Evolutionary conservation across 2,888 invertebrate genomes (phyloP).

Genomic region (Sinotaia quadrata): DNA sequence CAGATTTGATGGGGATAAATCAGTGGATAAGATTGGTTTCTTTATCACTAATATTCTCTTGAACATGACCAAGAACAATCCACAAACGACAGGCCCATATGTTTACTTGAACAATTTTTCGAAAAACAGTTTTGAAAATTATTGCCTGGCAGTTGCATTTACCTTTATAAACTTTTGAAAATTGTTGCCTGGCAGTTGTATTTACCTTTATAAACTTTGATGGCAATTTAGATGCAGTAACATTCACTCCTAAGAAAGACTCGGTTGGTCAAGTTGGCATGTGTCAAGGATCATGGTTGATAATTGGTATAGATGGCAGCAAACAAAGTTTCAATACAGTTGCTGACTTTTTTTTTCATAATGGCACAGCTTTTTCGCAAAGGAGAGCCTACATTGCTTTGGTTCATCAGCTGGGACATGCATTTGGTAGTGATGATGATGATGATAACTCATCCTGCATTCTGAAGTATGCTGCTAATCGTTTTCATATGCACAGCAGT

Average conservation of each 20-base stretch:
- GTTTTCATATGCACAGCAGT: slow-evolving; percentile 3
- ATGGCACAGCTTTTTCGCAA: not conserved
- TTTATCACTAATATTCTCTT: not conserved
- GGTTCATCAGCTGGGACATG: slow-evolving; percentile 4
- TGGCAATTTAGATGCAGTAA: too few species aligned
- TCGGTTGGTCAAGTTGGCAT: not conserved
- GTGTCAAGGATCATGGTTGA: not conserved
- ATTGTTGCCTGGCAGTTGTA: not conserved
- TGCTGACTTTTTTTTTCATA: not conserved
- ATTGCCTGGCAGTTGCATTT: slow-evolving; percentile 1
- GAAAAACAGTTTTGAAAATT: slow-evolving; percentile 5
- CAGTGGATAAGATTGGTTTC: slow-evolving; percentile 1
- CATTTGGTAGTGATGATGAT: slow-evolving; percentile 1
- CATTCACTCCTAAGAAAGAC: not conserved
- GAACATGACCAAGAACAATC: too few species aligned
- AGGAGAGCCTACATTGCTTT: not conserved
- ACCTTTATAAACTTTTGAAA: not conserved
- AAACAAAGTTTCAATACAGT: not conserved
- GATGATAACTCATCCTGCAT: not conserved
- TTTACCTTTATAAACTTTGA: too few species aligned
- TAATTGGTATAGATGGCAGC: too few species aligned
- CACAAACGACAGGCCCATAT: too few species aligned
- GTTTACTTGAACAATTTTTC: slow-evolving; percentile 5
- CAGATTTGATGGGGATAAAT: slow-evolving; percentile 1
- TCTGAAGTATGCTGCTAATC: not conserved